Conservation (phyloP, 2,113 vertebrate genomes). For the Calyptommatus sinebrachiatus region DNA sequence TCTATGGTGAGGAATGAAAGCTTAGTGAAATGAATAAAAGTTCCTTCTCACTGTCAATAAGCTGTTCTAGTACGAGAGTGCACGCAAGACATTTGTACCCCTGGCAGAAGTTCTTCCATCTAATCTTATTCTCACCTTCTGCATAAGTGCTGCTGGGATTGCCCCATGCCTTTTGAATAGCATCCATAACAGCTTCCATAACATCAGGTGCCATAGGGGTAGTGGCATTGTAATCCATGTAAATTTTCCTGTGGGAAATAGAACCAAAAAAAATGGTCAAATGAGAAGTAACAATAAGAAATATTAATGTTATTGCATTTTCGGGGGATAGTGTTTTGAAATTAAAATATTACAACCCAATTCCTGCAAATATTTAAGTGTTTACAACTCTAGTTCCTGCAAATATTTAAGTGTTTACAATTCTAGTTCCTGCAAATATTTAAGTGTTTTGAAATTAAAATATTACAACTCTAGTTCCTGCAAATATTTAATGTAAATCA, state of each 20-base stretch:
- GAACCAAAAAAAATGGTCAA: background rate
- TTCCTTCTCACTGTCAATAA: background rate
- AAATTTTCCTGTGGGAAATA: constrained; percentile 71
- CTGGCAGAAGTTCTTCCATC: background rate
- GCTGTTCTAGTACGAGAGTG: background rate
- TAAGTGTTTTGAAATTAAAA: background rate
- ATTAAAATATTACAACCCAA: background rate
- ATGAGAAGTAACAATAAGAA: background rate
- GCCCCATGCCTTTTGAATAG: constrained; percentile 88
- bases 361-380: too few species aligned
- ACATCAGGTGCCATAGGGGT: constrained; percentile 85
- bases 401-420: background rate
- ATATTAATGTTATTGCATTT: background rate
- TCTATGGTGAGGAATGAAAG: background rate
- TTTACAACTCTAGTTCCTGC: background rate
- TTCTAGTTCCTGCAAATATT: too few species aligned
- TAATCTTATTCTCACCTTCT: constrained; percentile 72
- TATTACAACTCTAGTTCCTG: background rate
- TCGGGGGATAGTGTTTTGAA: background rate
- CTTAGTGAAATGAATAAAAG: background rate
- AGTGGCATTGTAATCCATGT: constrained; percentile 94
- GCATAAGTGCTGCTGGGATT: constrained; percentile 90
- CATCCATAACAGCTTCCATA: constrained; percentile 72
- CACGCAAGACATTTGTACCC: background rate
- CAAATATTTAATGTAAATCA: too few species aligned